Evolutionary conservation across 2,113 vertebrate species (phyloP), one percentile per base, ranked within the genome.

Genomic region (Danionella cerebrum): DNA sequence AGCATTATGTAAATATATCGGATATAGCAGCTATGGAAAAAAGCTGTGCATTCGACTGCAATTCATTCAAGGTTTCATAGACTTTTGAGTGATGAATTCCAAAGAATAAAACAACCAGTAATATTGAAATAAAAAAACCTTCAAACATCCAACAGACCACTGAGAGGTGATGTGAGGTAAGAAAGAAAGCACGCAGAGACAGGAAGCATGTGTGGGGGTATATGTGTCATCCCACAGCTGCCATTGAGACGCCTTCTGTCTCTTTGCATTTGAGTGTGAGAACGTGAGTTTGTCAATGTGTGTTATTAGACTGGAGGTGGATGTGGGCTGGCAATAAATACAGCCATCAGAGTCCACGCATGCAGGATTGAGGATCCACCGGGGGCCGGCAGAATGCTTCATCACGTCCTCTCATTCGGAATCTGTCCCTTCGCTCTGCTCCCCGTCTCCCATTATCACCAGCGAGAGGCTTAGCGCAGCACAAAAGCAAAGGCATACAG

Each of bases 391-490:
- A 81, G 77, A 78, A 73, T 35, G 67, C 72, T 65, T 79, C 76
- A 80, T 77, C 65, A 68, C 75, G 71, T 70, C 70, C 74, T 76
- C 75, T 78, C 80, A 58, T 80, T 78, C 69, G 76, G 78, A 73
- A 76, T 79, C 71, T 78, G 78, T 79, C 79, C 70, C 71, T 79
- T 81, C 83, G 80, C 60, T 64, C 19, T 31, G 13, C 7, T 64
- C 9, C 18, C 29, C 19, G 2, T 84, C 79, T 81, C 78, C 80
- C 79, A 83, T 84, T 84, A 84, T 84, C 85, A 80, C 78, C 77
- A 79, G 70, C 69, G 81, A 71, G 77, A 74, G 83, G 81, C 78
- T 83, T 80, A 84, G 82, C 77, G 76, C 78, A 85, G 82, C 79
- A 69, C 66, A 74, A 79, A 74, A 29, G 63, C 72, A 67, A 71